phyloP scores from a whole-genome alignment of 2,888 invertebrate species.

The Zaprionus obscuricornis region DNA sequence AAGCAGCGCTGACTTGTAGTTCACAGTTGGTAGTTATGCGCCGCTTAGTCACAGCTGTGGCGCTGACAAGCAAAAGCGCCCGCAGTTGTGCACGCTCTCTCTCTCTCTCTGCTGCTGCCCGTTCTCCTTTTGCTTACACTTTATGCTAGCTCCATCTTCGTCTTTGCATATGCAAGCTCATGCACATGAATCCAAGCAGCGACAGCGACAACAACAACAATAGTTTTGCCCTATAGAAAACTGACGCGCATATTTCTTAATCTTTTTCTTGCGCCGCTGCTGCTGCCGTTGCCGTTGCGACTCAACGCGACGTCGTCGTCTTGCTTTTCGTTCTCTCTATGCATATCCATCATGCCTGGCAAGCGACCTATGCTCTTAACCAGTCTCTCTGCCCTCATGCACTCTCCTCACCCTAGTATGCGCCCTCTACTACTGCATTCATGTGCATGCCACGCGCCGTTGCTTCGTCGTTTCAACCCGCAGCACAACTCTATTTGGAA shows the following conservation, averaged over 20 bases:
- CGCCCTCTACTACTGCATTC: slow-evolving; percentile 49
- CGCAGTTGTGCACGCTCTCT: slow-evolving; percentile 29
- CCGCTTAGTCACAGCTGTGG: slow-evolving; percentile 77
- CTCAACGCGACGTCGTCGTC: slow-evolving; percentile 3
- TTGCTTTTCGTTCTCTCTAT: slow-evolving; percentile 30
- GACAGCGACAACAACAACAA: slow-evolving; percentile 27
- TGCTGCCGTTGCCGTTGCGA: slow-evolving; percentile 17
- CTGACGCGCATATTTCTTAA: slow-evolving; percentile 71
- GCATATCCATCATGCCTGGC: slow-evolving; percentile 73
- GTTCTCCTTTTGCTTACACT: background rate
- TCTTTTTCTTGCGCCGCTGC: slow-evolving; percentile 65
- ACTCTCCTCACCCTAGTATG: slow-evolving; percentile 3
- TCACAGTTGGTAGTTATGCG: slow-evolving; percentile 72
- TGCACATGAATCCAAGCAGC: slow-evolving; percentile 44
- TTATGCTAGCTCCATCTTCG: slow-evolving; percentile 1
- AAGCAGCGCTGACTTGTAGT: slow-evolving; percentile 39
- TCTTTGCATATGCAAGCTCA: slow-evolving; percentile 63
- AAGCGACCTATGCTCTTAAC: slow-evolving; percentile 64
- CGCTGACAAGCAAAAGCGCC: slow-evolving; percentile 61
- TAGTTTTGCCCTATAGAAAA: slow-evolving; percentile 46
- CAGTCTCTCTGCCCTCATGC: slow-evolving; percentile 18
- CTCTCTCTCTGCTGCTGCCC: background rate
- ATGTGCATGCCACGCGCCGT: slow-evolving; percentile 72
- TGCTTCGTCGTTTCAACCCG: slow-evolving; percentile 47
- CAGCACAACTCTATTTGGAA: slow-evolving; percentile 36